Evolutionary conservation across 2,888 invertebrate genomes (phyloP).

Genomic region (Lissocephala sabroskyi): DNA sequence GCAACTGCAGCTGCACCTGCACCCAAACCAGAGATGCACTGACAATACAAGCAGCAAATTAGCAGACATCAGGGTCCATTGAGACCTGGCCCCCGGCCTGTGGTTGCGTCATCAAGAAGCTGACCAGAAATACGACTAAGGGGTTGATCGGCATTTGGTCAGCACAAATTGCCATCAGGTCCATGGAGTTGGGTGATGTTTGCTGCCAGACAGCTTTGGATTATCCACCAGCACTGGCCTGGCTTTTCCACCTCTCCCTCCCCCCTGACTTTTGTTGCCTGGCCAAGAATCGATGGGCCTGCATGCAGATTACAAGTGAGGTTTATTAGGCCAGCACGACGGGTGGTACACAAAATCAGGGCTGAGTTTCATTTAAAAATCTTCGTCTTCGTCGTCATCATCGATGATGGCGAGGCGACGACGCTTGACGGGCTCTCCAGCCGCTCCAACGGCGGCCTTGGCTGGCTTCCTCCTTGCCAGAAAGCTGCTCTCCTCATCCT

Average conservation of each 20-base stretch:
- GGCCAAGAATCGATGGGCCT: neutral
- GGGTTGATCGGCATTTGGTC: slow-evolving; percentile 52
- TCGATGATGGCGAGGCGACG: slow-evolving; percentile 70
- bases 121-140: slow-evolving; percentile 52
- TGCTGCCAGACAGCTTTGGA: slow-evolving; percentile 15
- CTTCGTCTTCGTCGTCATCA: slow-evolving; percentile 65
- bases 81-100: too few species aligned
- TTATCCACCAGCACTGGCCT: too few species aligned
- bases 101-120: too few species aligned
- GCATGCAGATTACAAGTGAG: slow-evolving; percentile 22
- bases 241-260: too few species aligned
- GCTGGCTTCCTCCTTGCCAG: slow-evolving; percentile 62
- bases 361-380: slow-evolving; percentile 38
- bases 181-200: slow-evolving; percentile 13
- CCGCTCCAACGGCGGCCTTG: slow-evolving; percentile 24
- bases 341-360: slow-evolving; percentile 17
- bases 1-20: too few species aligned
- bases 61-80: slow-evolving; percentile 49
- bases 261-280: too few species aligned
- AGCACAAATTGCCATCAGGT: slow-evolving; percentile 37
- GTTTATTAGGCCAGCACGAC: slow-evolving; percentile 29
- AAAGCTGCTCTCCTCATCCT: slow-evolving; percentile 60
- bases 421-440: slow-evolving; percentile 61
- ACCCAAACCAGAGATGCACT: too few species aligned
- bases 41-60: slow-evolving; percentile 57